Evolutionary conservation across 1,140 invertebrate species (phyloP).

Genomic region (Muscidifurax raptorellus): DNA sequence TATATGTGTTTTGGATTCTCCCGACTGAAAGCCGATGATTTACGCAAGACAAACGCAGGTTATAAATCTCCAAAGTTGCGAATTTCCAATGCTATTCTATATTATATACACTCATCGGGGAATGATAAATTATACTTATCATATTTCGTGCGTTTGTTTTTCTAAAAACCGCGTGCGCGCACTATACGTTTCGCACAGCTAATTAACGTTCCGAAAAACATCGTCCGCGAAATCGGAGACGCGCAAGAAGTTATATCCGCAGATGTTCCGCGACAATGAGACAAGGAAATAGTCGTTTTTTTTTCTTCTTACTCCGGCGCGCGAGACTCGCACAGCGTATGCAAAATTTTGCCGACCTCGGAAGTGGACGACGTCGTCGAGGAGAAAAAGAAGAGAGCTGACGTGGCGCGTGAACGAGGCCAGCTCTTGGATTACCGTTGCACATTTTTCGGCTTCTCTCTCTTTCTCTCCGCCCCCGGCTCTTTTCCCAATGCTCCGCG

Average conservation of each 20-base stretch:
- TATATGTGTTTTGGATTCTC: conserved; percentile 10
- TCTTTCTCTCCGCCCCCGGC: not conserved
- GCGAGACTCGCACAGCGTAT: not conserved
- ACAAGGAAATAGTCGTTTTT: not conserved
- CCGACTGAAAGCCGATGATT: conserved; percentile 3
- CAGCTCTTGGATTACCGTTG: conserved; percentile 17
- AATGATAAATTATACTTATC: not conserved
- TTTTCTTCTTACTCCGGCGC: not conserved
- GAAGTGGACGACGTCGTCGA: not conserved
- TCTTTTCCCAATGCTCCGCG: too few relatives aligned
- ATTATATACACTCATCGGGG: not conserved
- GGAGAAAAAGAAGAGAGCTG: conserved; percentile 4
- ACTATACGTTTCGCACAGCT: not conserved
- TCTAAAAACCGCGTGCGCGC: not conserved
- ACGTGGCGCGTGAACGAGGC: conserved; percentile 18
- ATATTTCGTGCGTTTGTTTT: not conserved
- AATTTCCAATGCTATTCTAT: not conserved
- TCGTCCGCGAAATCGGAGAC: not conserved
- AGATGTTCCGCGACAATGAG: not conserved
- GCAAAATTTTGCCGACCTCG: conserved; percentile 22
- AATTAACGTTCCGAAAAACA: not conserved
- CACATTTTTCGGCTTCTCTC: conserved; percentile 13
- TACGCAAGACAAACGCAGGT: not conserved
- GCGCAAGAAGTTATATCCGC: not conserved
- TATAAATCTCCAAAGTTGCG: not conserved